A percentile compares a stretch with the other conserved stretches of the same genome.
These are phyloP conservation scores for Centropus unirufus DNA, from an alignment of 2,113 vertebrate species.

Conservation along the genomic window DNA sequence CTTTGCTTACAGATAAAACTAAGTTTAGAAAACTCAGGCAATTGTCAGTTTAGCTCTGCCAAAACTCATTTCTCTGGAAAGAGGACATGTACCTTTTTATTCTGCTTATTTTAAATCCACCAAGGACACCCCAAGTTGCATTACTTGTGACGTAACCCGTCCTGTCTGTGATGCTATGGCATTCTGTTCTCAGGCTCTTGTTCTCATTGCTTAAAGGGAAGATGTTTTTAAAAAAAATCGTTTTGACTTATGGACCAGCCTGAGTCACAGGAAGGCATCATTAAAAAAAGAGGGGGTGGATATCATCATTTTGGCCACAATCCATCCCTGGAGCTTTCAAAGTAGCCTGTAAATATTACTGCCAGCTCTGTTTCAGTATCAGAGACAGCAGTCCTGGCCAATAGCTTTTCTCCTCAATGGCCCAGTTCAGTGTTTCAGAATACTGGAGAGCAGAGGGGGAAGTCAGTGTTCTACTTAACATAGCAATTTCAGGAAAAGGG, in stretches of 20 bases:
- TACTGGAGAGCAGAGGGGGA: neutral
- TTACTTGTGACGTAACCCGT: constrained; percentile 21
- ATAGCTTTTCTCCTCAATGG: constrained; percentile 18
- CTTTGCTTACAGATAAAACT: constrained; percentile 55
- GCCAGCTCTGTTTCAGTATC: constrained; percentile 50
- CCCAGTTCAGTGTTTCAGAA: constrained; percentile 27
- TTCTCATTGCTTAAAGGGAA: constrained; percentile 45
- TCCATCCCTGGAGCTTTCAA: constrained; percentile 60
- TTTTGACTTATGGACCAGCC: constrained; percentile 64
- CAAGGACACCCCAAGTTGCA: constrained; percentile 55
- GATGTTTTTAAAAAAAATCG: constrained; percentile 19
- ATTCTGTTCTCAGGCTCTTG: constrained; percentile 42
- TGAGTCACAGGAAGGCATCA: constrained; percentile 67
- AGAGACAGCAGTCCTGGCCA: constrained; percentile 25
- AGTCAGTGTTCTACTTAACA: constrained; percentile 25
- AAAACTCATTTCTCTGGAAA: constrained; percentile 19
- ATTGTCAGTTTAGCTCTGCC: constrained; percentile 12
- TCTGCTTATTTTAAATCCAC: constrained; percentile 42
- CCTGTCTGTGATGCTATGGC: neutral
- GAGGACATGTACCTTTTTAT: constrained; percentile 47
- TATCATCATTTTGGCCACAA: constrained; percentile 64
- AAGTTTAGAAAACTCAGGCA: constrained; percentile 54
- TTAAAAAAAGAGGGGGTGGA: constrained; percentile 51
- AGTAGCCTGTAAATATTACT: constrained; percentile 58
- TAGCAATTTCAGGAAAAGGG: neutral